Conservation (phyloP, 2,113 vertebrate species). For the Pyrgilauda ruficollis region DNA sequence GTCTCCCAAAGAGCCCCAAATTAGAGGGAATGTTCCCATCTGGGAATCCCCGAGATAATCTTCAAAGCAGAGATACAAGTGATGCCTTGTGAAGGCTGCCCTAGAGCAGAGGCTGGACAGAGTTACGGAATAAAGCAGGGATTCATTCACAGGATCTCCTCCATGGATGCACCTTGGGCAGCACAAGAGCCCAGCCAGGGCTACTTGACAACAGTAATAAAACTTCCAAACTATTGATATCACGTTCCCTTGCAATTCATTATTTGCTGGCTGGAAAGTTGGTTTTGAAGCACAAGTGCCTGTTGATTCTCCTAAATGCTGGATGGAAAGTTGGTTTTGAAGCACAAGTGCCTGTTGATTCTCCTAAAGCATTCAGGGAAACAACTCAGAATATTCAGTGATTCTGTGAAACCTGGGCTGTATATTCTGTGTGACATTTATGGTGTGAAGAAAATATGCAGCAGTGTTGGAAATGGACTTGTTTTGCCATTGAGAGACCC, state of each 20-base stretch:
- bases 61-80: background rate
- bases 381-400: background rate
- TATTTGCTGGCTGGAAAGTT: background rate
- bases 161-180: too few species aligned
- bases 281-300: background rate
- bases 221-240: constrained; percentile 15
- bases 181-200: too few species aligned
- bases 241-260: background rate
- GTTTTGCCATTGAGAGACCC: background rate
- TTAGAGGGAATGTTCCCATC: background rate
- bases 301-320: background rate
- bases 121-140: too few species aligned
- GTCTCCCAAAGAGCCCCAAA: background rate
- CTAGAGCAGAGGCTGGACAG: background rate
- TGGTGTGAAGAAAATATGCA: background rate
- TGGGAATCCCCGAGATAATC: background rate
- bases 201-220: constrained; percentile 38
- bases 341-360: background rate
- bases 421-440: background rate
- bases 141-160: too few species aligned
- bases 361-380: background rate
- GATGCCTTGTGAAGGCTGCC: background rate
- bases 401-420: background rate
- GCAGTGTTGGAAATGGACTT: background rate
- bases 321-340: background rate